A percentile compares a stretch with the other conserved stretches of the same genome.
phyloP scores from a whole-genome alignment of 1,140 invertebrate species.

The Trichogramma pretiosum region DNA sequence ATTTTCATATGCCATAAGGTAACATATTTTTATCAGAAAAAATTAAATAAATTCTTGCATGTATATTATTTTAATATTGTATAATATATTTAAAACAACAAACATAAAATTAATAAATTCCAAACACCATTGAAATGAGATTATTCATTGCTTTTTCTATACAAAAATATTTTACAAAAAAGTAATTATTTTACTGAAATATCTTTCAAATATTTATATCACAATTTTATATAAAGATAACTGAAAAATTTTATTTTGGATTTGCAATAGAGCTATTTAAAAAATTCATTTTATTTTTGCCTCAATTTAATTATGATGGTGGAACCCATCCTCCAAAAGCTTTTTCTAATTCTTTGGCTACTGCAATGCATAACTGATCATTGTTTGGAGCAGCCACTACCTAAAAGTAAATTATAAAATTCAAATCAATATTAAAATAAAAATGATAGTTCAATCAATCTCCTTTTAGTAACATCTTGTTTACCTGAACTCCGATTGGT shows the following conservation, averaged over 20 bases:
- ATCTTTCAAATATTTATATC: too few relatives aligned
- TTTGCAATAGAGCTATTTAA: not conserved
- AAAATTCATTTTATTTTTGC: too few relatives aligned
- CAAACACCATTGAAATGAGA: too few relatives aligned
- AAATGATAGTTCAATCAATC: constrained; percentile 3
- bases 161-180: not conserved
- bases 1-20: too few relatives aligned
- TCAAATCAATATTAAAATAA: constrained; percentile 9
- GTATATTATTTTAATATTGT: too few relatives aligned
- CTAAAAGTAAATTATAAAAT: constrained; percentile 32
- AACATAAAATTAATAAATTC: too few relatives aligned
- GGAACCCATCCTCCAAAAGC: constrained; percentile 76
- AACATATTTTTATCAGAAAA: too few relatives aligned
- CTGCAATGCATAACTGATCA: constrained; percentile 74
- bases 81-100: too few relatives aligned
- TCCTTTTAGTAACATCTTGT: constrained; percentile 1
- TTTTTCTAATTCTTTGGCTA: constrained; percentile 72
- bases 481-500: constrained; percentile 40
- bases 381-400: constrained; percentile 67
- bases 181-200: not conserved
- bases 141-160: too few relatives aligned
- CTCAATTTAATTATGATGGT: constrained; percentile 42
- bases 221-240: too few relatives aligned
- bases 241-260: not conserved
- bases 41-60: too few relatives aligned